phyloP scores from a whole-genome alignment of 2,797 vertebrate genomes.

The Menidia menidia region DNA sequence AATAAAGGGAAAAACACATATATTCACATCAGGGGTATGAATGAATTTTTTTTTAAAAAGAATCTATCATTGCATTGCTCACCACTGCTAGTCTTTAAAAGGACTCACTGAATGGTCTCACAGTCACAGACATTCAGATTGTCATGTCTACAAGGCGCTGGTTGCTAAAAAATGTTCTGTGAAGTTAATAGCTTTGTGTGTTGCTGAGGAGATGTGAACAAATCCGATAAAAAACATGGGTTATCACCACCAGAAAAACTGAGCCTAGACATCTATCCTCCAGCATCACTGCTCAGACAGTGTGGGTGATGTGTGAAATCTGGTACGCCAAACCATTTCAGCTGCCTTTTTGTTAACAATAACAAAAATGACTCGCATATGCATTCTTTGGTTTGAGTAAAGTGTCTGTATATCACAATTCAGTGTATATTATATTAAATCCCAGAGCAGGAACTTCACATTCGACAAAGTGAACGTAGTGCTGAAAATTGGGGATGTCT shows the following conservation, averaged over 20 bases:
- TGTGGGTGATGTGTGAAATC: slow-evolving; percentile 51
- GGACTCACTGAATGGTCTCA: background rate
- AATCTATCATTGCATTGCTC: background rate
- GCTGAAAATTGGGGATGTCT: no score
- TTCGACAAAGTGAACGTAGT: background rate
- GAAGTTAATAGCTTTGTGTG: slow-evolving; percentile 13
- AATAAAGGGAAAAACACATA: no score
- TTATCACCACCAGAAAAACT: background rate
- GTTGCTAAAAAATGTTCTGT: background rate
- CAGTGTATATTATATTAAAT: background rate
- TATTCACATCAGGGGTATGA: no score
- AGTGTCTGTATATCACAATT: background rate
- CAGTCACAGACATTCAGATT: background rate
- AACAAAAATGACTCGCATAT: background rate
- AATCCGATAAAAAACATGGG: slow-evolving; percentile 5
- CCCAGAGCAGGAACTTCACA: background rate
- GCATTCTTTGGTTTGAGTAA: background rate
- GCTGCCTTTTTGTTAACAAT: slow-evolving; percentile 24
- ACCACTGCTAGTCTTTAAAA: background rate
- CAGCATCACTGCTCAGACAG: slow-evolving; percentile 23
- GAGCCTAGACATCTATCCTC: slow-evolving; percentile 4
- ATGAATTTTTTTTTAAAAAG: no score
- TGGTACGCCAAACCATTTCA: slow-evolving; percentile 19
- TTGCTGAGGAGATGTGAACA: slow-evolving; percentile 18
- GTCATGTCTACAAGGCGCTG: background rate